These are phyloP conservation scores for Patella pellucida DNA, from an alignment of 2,888 invertebrate genomes.

Conservation along the genomic window DNA sequence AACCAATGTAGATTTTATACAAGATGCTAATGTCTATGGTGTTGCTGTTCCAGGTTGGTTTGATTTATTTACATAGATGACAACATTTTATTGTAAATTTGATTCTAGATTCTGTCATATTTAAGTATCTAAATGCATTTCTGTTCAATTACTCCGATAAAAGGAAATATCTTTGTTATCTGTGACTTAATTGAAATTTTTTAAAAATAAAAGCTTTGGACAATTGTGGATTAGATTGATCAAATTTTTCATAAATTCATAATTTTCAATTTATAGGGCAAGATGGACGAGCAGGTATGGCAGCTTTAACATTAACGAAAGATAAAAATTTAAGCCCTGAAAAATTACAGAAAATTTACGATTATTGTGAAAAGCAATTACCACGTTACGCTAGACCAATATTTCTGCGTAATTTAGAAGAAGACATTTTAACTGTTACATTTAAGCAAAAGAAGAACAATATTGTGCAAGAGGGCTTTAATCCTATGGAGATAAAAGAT, in stretches of 20 bases:
- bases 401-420: conserved; percentile 49
- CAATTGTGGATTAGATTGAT: background rate
- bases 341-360: conserved; percentile 35
- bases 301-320: conserved; percentile 47
- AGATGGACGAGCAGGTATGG: conserved; percentile 63
- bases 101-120: no score
- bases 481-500: conserved; percentile 46
- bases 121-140: no score
- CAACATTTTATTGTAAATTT: no score
- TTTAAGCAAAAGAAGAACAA: conserved; percentile 59
- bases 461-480: conserved; percentile 56
- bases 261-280: conserved; percentile 33
- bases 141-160: no score
- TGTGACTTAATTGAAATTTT: no score
- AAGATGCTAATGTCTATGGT: conserved; percentile 42
- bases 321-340: conserved; percentile 32
- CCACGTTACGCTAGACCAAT: conserved; percentile 59
- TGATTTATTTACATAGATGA: no score
- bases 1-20: conserved; percentile 28
- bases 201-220: no score
- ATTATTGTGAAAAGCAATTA: conserved; percentile 43
- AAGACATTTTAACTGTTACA: conserved; percentile 50
- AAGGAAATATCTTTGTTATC: no score
- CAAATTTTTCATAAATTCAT: background rate
- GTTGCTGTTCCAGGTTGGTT: conserved; percentile 33